Percentiles rank a stretch among this genome's conserved stretches.
phyloP scores from a whole-genome alignment of 2,797 vertebrate genomes.

The Furcifer pardalis region DNA sequence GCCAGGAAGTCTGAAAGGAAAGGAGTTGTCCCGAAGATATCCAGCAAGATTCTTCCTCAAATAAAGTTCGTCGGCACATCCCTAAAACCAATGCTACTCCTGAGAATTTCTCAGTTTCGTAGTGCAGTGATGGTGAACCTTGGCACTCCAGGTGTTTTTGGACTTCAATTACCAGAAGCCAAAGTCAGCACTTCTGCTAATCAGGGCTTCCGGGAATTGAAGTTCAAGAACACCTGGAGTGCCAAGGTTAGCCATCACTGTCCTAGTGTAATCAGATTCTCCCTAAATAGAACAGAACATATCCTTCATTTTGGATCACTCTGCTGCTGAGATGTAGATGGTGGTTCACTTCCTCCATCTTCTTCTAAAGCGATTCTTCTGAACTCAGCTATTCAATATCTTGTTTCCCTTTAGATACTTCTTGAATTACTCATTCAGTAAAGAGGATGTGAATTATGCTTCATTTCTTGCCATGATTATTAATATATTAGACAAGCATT shows the following conservation, averaged over 20 bases:
- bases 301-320: not conserved
- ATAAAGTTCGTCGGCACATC: not conserved
- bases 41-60: not conserved
- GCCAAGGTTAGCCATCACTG: too few species aligned
- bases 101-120: not conserved
- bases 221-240: too few species aligned
- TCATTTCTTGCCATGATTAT: conserved; percentile 32
- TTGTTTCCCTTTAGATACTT: conserved; percentile 31
- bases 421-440: conserved; percentile 26
- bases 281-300: not conserved
- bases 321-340: not conserved
- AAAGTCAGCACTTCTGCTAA: too few species aligned
- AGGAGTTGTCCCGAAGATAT: not conserved
- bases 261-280: not conserved
- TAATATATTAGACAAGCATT: conserved; percentile 32
- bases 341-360: not conserved
- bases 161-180: too few species aligned
- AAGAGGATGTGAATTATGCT: conserved; percentile 26
- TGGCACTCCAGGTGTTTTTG: too few species aligned
- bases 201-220: too few species aligned
- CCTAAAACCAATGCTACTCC: not conserved
- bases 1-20: not conserved
- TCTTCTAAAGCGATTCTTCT: conserved; percentile 8
- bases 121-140: too few species aligned
- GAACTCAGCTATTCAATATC: not conserved